Evolutionary conservation across 2,888 invertebrate genomes (phyloP), one percentile per base, ranked within the genome.

Genomic region (Diplolepis rosae): DNA sequence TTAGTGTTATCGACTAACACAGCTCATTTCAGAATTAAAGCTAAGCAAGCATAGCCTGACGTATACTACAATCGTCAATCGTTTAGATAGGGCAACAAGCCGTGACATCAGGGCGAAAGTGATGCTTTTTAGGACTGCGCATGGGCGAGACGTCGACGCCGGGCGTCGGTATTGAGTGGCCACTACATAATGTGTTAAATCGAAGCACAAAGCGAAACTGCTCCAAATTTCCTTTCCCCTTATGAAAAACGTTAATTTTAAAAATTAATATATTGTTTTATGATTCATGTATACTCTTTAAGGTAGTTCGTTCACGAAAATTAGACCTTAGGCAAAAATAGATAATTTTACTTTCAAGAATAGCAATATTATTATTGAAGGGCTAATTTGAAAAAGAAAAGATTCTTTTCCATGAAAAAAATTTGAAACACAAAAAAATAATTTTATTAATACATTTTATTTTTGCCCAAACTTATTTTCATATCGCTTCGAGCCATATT

Each of bases 111-210:
- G 74, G 71, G 69, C 70, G 72, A 74, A 73, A 79, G 72, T 68
- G 61, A 72, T 72, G 70, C 68, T 72, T 72, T 77, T 72, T 73
- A 66, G 73, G 71, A 78, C 11, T 73, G 78, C 77, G 78, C 79
- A 79, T 78, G 79, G 76, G 78, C 76, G 76, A 52, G 72, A 74
- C 76, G 71, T 73, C 68, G 68, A 51, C 71, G 28, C 15, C 18
- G 18, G 7, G 68, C 68, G 65, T 67, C 70, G 75, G 74, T 79
- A 79, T 79, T 75, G 75, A 79, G 76, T 78, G 76, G 73, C 74
- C 74, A 39, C 73, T 75, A 75, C 74, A 74, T 74, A 75, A 73
- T 73, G 50, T 65, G 45, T 68, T 65, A 56, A 69, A 69, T 71
- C n/a, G n/a, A n/a, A n/a, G n/a, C n/a, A n/a, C n/a, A n/a, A n/a